These are phyloP conservation scores for Leptestheria dahalacensis DNA, from an alignment of 1,140 invertebrate genomes.

Conservation along the genomic window DNA sequence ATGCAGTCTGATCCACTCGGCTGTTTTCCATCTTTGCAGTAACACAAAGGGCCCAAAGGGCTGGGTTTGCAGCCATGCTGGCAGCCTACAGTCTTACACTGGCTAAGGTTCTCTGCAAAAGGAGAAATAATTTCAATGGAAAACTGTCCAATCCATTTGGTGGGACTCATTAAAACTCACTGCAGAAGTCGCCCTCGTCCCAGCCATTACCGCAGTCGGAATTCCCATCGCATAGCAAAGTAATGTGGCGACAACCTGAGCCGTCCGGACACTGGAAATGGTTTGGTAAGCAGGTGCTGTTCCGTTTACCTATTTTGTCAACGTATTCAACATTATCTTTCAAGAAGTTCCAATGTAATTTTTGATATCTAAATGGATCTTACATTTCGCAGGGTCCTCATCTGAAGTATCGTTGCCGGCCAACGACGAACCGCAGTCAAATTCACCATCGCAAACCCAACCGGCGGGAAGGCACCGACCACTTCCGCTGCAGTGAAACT, in stretches of 20 bases:
- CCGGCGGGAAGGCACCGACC: slow-evolving; percentile 53
- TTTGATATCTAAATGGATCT: slow-evolving; percentile 20
- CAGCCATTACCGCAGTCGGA: slow-evolving; percentile 36
- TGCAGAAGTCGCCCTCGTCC: slow-evolving; percentile 38
- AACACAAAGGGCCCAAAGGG: slow-evolving; percentile 50
- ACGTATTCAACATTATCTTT: not conserved
- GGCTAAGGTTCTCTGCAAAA: slow-evolving; percentile 33
- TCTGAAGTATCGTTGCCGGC: slow-evolving; percentile 40
- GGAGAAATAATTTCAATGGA: slow-evolving; percentile 4
- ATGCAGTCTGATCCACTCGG: slow-evolving; percentile 43
- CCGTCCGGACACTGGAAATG: slow-evolving; percentile 40
- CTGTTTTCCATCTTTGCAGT: slow-evolving; percentile 52
- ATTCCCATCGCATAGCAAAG: slow-evolving; percentile 34
- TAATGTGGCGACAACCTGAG: slow-evolving; percentile 31
- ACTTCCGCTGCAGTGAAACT: slow-evolving; percentile 44
- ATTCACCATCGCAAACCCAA: slow-evolving; percentile 61
- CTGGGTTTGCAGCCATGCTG: slow-evolving; percentile 46
- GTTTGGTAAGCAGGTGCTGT: slow-evolving; percentile 39
- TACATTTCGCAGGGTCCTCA: slow-evolving; percentile 38
- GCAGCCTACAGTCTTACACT: slow-evolving; percentile 43
- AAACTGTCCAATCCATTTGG: slow-evolving; percentile 1
- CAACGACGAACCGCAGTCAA: slow-evolving; percentile 51
- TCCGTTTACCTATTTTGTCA: slow-evolving; percentile 26
- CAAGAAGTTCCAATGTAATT: not conserved
- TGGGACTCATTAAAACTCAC: slow-evolving; percentile 22